A percentile compares a stretch with the other conserved stretches of the same genome.
Conservation (phyloP, 2,113 vertebrate genomes). For the Caranx melampygus region DNA sequence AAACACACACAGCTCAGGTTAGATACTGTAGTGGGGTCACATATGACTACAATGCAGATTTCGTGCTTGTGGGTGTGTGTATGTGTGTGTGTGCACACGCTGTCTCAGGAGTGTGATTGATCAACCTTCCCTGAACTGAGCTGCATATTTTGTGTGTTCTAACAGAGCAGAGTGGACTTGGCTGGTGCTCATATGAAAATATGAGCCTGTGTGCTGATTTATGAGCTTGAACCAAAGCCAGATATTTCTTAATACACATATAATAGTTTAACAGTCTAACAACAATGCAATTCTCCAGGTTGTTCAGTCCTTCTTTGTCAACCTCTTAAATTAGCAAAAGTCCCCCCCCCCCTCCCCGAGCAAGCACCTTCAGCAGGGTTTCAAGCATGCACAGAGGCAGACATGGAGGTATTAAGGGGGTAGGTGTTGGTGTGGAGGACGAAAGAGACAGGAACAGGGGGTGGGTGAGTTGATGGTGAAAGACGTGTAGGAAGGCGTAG, state of each 20-base stretch:
- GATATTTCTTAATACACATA: slow-evolving; percentile 54
- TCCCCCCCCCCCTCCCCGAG: neutral
- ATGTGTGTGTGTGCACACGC: neutral
- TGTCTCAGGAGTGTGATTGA: slow-evolving; percentile 39
- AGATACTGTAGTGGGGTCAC: slow-evolving; percentile 4
- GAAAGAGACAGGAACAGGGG: slow-evolving; percentile 17
- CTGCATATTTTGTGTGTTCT: slow-evolving; percentile 48
- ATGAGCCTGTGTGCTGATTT: slow-evolving; percentile 44
- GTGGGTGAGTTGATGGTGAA: slow-evolving; percentile 32
- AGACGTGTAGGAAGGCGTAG: slow-evolving; percentile 47
- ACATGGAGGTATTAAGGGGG: slow-evolving; percentile 21
- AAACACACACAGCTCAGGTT: slow-evolving; percentile 18
- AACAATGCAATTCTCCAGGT: neutral
- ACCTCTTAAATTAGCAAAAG: neutral
- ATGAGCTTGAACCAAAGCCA: slow-evolving; percentile 42
- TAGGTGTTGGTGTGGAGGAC: slow-evolving; percentile 27
- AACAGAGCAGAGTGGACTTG: slow-evolving; percentile 51
- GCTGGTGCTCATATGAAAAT: slow-evolving; percentile 52
- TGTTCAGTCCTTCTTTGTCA: slow-evolving; percentile 1
- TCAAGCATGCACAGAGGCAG: slow-evolving; percentile 2
- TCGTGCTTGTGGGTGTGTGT: neutral
- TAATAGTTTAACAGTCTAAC: slow-evolving; percentile 45
- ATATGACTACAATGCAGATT: slow-evolving; percentile 7
- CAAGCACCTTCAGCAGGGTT: neutral
- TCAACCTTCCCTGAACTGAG: slow-evolving; percentile 32